A percentile compares a stretch with the other conserved stretches of the same genome.
Conservation (phyloP, 2,797 vertebrate genomes). For the Poecile montanus region DNA sequence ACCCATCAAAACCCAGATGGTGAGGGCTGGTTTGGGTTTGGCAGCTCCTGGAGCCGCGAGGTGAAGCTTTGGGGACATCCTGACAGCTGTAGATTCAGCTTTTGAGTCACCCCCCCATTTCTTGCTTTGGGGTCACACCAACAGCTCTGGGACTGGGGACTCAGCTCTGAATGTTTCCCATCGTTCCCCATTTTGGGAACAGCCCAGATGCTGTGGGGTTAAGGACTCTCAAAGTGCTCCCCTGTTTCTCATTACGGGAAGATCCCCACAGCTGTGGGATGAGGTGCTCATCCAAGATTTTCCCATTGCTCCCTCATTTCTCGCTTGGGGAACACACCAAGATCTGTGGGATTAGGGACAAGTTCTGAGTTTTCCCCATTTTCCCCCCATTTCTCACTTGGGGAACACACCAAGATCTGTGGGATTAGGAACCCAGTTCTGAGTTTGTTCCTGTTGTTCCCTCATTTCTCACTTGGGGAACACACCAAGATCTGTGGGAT, state of each 20-base stretch:
- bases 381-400: background rate
- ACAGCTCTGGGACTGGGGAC: background rate
- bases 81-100: background rate
- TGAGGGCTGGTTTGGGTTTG: rapidly evolving
- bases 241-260: background rate
- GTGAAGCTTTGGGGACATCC: background rate
- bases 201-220: background rate
- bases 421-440: rapidly evolving
- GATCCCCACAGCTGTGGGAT: background rate
- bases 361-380: background rate
- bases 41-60: background rate
- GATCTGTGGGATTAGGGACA: rapidly evolving
- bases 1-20: background rate
- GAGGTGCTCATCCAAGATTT: background rate
- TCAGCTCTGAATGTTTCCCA: no score
- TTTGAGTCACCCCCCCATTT: background rate
- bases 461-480: background rate
- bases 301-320: background rate
- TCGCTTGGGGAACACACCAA: background rate
- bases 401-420: background rate
- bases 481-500: no score
- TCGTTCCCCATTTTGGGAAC: background rate
- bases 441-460: background rate
- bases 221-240: background rate
- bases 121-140: background rate